Conservation (phyloP, 2,888 invertebrate genomes). For the Cheiracanthium punctorium region DNA sequence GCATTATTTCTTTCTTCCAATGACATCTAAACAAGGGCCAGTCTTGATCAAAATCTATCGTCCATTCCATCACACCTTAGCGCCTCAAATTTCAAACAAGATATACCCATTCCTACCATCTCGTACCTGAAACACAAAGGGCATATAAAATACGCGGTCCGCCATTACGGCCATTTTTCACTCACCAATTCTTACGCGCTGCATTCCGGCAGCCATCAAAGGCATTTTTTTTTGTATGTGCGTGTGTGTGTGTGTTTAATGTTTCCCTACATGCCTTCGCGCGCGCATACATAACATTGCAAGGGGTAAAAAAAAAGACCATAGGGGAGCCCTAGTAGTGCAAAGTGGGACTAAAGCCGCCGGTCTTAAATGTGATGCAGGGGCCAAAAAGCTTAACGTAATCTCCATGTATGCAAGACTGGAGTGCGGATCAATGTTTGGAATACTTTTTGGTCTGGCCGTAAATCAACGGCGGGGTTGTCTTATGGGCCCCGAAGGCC, state of each 20-base stretch:
- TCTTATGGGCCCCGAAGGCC: conserved; percentile 61
- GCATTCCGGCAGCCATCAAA: conserved; percentile 27
- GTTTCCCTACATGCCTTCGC: conserved; percentile 43
- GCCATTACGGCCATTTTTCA: conserved; percentile 42
- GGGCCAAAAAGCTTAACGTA: conserved; percentile 65
- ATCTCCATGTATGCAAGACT: conserved; percentile 63
- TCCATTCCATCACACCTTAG: too few relatives aligned
- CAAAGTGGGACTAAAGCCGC: conserved; percentile 55
- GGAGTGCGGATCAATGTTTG: conserved; percentile 37
- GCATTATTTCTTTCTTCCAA: too few relatives aligned
- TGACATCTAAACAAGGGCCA: too few relatives aligned
- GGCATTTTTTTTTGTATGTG: too few relatives aligned
- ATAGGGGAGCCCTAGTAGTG: conserved; percentile 42
- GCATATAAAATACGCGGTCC: conserved; percentile 26
- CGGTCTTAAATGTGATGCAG: conserved; percentile 52
- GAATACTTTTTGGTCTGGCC: conserved; percentile 34
- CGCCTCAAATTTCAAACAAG: neutral
- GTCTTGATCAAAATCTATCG: too few relatives aligned
- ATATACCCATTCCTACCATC: neutral
- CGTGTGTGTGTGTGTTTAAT: conserved; percentile 68
- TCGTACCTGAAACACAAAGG: conserved; percentile 12
- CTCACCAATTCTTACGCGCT: conserved; percentile 1
- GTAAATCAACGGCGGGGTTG: conserved; percentile 54
- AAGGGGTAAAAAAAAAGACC: neutral
- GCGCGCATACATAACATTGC: conserved; percentile 8